phyloP scores from a whole-genome alignment of 2,797 vertebrate species.

The Tragelaphus oryx region DNA sequence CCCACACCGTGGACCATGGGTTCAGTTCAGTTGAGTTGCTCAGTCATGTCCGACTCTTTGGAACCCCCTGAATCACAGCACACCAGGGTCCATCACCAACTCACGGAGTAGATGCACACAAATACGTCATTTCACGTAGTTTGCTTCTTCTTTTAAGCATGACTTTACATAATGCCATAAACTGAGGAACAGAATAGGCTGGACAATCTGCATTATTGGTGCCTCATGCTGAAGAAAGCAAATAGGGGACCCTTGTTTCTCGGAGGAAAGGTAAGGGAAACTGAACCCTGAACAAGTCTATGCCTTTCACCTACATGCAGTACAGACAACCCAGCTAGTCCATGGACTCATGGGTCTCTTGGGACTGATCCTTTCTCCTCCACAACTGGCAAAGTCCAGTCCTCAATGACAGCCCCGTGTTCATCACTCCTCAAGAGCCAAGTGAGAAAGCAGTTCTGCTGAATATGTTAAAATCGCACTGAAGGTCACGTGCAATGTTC shows the following conservation, averaged over 20 bases:
- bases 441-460: background rate
- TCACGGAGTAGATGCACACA: background rate
- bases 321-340: background rate
- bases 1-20: background rate
- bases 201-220: too few relatives aligned
- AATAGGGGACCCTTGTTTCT: background rate
- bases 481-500: background rate
- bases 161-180: background rate
- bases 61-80: too few relatives aligned
- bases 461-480: background rate
- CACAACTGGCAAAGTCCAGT: fast-evolving
- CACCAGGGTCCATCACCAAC: too few relatives aligned
- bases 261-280: background rate
- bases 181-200: background rate
- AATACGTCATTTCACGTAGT: background rate
- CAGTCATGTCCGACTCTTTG: too few relatives aligned
- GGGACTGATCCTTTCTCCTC: background rate
- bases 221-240: background rate
- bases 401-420: fast-evolving
- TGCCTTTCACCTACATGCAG: background rate
- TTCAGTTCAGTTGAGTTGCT: too few relatives aligned
- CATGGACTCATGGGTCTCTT: fast-evolving
- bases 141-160: background rate
- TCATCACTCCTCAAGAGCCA: background rate
- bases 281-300: background rate